Conservation (phyloP, 2,888 invertebrate genomes). For the Eustalomyia histrio region DNA sequence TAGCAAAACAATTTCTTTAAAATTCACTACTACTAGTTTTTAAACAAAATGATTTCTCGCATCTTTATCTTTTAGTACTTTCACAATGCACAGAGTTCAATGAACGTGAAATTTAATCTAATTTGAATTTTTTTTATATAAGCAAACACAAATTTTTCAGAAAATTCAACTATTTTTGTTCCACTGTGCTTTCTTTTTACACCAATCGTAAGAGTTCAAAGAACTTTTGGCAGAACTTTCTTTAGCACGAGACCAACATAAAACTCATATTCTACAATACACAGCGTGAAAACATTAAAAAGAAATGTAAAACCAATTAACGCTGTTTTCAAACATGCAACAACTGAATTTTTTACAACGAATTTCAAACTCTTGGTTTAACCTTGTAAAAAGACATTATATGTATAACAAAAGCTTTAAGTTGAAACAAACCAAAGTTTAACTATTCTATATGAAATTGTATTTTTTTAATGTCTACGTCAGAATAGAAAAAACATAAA, state of each 20-base stretch:
- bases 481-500: background rate
- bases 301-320: slow-evolving; percentile 67
- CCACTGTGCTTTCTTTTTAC: slow-evolving; percentile 60
- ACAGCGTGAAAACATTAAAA: slow-evolving; percentile 24
- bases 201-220: slow-evolving; percentile 46
- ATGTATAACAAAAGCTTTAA: too few species aligned
- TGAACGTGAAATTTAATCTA: too few species aligned
- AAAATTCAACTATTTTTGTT: background rate
- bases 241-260: slow-evolving; percentile 40
- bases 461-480: background rate
- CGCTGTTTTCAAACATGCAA: slow-evolving; percentile 23
- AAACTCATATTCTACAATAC: slow-evolving; percentile 6
- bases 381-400: background rate
- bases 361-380: slow-evolving; percentile 8
- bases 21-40: too few species aligned
- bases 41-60: too few species aligned
- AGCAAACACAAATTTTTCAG: too few species aligned
- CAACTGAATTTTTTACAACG: background rate
- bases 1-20: too few species aligned
- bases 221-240: slow-evolving; percentile 60
- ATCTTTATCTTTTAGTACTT: too few species aligned
- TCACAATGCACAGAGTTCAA: too few species aligned
- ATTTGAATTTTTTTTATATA: too few species aligned
- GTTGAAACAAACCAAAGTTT: too few species aligned
- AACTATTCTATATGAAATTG: too few species aligned